These are phyloP conservation scores for Hofmannophila pseudospretella DNA, from an alignment of 2,888 invertebrate genomes.

Conservation along the genomic window DNA sequence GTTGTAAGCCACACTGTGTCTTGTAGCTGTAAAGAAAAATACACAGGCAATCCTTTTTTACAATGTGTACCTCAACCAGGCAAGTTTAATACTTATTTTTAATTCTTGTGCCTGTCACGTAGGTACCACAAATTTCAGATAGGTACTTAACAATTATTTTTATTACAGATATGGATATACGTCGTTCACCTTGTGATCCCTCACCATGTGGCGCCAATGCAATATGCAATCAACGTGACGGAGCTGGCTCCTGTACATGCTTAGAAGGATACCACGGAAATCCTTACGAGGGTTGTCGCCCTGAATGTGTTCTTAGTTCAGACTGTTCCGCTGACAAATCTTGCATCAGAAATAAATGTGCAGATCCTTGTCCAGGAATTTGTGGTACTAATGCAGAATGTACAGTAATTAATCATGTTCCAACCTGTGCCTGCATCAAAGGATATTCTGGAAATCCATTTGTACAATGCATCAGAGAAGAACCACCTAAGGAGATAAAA, in stretches of 20 bases:
- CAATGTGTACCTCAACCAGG: slow-evolving; percentile 82
- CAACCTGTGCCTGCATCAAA: slow-evolving; percentile 87
- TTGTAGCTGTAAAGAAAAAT: slow-evolving; percentile 86
- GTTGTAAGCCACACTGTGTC: slow-evolving; percentile 89
- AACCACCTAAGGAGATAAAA: slow-evolving; percentile 55
- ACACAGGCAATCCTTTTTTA: slow-evolving; percentile 89
- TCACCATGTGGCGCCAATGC: slow-evolving; percentile 93
- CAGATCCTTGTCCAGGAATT: slow-evolving; percentile 90
- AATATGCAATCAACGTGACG: slow-evolving; percentile 85
- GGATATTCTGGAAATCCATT: slow-evolving; percentile 87
- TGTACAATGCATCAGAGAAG: slow-evolving; percentile 51
- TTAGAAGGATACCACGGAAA: slow-evolving; percentile 89
- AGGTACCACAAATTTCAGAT: slow-evolving; percentile 5
- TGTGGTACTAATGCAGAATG: slow-evolving; percentile 92
- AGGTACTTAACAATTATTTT: slow-evolving; percentile 8
- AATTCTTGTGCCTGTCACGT: neutral
- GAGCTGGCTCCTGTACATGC: slow-evolving; percentile 88
- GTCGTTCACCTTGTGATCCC: slow-evolving; percentile 84
- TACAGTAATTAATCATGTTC: slow-evolving; percentile 89
- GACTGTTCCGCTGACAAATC: slow-evolving; percentile 91
- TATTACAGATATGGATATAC: slow-evolving; percentile 74
- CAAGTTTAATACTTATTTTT: slow-evolving; percentile 22
- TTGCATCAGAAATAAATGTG: slow-evolving; percentile 89
- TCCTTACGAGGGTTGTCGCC: slow-evolving; percentile 91
- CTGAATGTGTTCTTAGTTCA: slow-evolving; percentile 91